phyloP scores from a whole-genome alignment of 2,888 invertebrate species.

The Papilio elwesi region DNA sequence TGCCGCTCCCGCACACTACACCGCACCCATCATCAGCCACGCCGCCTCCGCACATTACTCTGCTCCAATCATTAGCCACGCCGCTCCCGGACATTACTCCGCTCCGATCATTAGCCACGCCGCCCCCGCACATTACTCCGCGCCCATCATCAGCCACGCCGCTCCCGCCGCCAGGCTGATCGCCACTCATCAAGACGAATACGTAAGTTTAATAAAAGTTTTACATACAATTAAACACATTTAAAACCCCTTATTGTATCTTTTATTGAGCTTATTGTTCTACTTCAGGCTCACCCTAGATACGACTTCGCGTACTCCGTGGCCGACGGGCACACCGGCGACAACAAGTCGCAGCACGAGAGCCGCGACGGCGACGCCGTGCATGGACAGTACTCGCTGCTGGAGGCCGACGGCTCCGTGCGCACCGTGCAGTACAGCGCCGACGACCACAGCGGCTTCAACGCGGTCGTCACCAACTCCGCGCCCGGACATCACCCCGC shows the following conservation, averaged over 20 bases:
- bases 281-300: constrained; percentile 76
- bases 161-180: constrained; percentile 47
- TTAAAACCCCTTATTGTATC: neutral
- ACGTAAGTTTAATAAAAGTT: constrained; percentile 52
- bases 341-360: constrained; percentile 80
- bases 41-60: constrained; percentile 46
- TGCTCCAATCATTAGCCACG: too few relatives aligned
- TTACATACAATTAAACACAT: neutral
- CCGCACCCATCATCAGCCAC: constrained; percentile 50
- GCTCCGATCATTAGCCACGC: constrained; percentile 51
- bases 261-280: constrained; percentile 6
- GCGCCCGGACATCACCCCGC: constrained; percentile 49
- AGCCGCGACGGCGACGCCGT: constrained; percentile 62
- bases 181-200: constrained; percentile 50
- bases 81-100: constrained; percentile 49
- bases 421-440: constrained; percentile 84
- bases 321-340: constrained; percentile 82
- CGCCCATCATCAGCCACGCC: constrained; percentile 46
- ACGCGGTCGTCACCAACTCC: constrained; percentile 71
- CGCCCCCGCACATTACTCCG: constrained; percentile 40
- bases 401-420: constrained; percentile 75
- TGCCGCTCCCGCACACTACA: constrained; percentile 49
- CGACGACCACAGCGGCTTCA: constrained; percentile 78
- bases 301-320: constrained; percentile 84
- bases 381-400: constrained; percentile 52